Evolutionary conservation across 2,888 invertebrate species (phyloP), one percentile per base, ranked within the genome.

Genomic region (Lithosia quadra): DNA sequence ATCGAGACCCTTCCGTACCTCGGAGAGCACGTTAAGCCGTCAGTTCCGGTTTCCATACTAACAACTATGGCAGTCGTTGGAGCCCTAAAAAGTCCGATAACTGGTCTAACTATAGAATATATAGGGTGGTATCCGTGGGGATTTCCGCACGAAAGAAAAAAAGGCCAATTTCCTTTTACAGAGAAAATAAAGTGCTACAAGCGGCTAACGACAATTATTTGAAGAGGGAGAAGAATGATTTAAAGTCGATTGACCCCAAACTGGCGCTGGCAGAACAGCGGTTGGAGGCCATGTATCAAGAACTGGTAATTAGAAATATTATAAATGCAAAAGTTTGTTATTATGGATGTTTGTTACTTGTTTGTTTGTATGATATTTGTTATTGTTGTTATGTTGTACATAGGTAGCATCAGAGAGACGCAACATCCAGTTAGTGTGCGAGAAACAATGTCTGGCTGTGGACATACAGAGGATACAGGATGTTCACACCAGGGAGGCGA

Each of bases 401-500:
- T 74, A 96, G 96, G 90, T 96, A 13, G 79, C 93, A 21, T 95
- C 96, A 59, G 96, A 96, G 84, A 94, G 95, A 63, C 93, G 95
- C 18, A 96, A 96, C 76, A 94, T 96, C 0, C 96, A 96, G 78
- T 81, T 96, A 39, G 90, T 91, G 5, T 95, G 96, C 43, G 96
- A 96, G 79, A 96, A 95, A 77, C 96, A 96, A 78, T 93, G 92
- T 67, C 83, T 96, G 1, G 95, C 95, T 33, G 90, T 95, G 70
- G 96, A 97, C 78, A 89, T 97, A 63, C 95, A 96, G 58, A 93
- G 96, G 65, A 88, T 96, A 76, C 95, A 96, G 63, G 92, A 93
- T 43, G 89, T 91, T 21, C 95, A 96, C 74, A 91, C 96, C 59
- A 91, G 95, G 65, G 96, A 96, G 71, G 91, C 92, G 2, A 95